phyloP scores from a whole-genome alignment of 2,888 invertebrate genomes.

The Brachyptera risi region DNA sequence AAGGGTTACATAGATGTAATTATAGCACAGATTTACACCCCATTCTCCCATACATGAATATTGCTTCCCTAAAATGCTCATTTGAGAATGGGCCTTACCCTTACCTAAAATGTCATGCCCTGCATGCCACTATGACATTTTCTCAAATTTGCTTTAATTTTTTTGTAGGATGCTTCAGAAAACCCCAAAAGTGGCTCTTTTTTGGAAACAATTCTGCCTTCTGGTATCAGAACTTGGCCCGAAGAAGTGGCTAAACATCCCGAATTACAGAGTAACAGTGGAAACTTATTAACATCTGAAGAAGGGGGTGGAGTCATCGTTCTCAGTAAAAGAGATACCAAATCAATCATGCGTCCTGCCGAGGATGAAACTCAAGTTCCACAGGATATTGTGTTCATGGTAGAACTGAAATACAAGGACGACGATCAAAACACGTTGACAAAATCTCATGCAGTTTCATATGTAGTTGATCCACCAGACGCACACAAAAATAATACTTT shows the following conservation, averaged over 20 bases:
- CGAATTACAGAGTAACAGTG: neutral
- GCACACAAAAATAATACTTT: no score
- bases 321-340: slow-evolving; percentile 35
- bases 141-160: no score
- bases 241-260: neutral
- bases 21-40: no score
- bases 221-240: neutral
- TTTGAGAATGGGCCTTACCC: no score
- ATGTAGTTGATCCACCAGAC: no score
- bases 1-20: no score
- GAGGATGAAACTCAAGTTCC: slow-evolving; percentile 25
- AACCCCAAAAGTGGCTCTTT: slow-evolving; percentile 8
- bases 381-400: slow-evolving; percentile 38
- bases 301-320: slow-evolving; percentile 37
- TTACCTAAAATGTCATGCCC: no score
- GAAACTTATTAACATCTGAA: slow-evolving; percentile 27
- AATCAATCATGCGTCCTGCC: slow-evolving; percentile 26
- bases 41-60: no score
- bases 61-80: no score
- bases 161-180: slow-evolving; percentile 23
- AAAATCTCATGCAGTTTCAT: slow-evolving; percentile 29
- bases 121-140: no score
- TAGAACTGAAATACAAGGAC: slow-evolving; percentile 37
- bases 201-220: neutral
- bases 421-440: slow-evolving; percentile 23